Conservation (phyloP, 2,113 vertebrate species). For the Chunga burmeisteri region DNA sequence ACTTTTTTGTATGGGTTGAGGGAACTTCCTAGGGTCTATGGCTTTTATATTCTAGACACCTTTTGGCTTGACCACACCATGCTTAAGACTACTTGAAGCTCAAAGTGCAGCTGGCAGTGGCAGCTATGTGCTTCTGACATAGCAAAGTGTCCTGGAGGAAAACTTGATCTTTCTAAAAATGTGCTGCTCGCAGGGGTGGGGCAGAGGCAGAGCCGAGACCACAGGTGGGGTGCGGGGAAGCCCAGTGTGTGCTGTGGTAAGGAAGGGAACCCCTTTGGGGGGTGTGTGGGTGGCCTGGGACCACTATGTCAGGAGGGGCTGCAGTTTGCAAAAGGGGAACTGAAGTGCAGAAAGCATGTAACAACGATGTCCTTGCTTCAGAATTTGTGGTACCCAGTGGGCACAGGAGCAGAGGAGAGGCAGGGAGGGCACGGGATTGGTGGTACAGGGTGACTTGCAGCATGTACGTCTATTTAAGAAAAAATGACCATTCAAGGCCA, state of each 20-base stretch:
- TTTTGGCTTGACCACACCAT: not conserved
- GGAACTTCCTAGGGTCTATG: not conserved
- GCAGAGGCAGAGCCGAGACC: not conserved
- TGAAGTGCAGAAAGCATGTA: not conserved
- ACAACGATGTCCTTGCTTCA: not conserved
- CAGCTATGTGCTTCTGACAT: not conserved
- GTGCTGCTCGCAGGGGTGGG: not conserved
- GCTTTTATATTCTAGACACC: not conserved
- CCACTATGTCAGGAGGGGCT: not conserved
- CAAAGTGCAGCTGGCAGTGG: not conserved
- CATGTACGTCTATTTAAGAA: not conserved
- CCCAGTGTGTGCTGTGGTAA: not conserved
- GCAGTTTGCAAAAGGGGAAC: not conserved
- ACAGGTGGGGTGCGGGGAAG: accelerated
- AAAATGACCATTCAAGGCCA: not conserved
- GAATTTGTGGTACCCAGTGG: not conserved
- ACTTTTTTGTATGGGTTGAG: not conserved
- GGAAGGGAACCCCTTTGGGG: not conserved
- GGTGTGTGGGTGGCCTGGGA: not conserved
- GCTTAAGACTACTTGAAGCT: not conserved
- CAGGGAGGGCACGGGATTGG: not conserved
- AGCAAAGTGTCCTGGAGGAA: not conserved
- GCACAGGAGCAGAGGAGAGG: not conserved
- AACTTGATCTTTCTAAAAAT: not conserved
- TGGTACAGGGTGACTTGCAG: not conserved